A percentile compares a stretch with the other conserved stretches of the same genome.
These are phyloP conservation scores for Schrankia costaestrigalis DNA, from an alignment of 2,888 invertebrate genomes.

Conservation along the genomic window DNA sequence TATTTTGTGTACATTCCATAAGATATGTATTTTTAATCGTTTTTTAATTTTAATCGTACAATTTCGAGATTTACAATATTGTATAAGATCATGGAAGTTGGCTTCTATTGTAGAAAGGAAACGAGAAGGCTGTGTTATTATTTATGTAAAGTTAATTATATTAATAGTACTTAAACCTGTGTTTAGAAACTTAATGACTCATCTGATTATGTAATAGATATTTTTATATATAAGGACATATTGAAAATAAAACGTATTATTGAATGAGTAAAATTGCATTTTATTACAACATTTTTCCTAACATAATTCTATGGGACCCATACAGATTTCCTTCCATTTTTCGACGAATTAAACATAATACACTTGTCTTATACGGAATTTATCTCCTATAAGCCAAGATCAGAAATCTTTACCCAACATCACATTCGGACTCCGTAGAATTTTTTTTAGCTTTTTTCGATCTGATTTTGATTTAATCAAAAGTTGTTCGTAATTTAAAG, in stretches of 20 bases:
- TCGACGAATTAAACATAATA: background rate
- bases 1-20: conserved; percentile 24
- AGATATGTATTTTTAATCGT: conserved; percentile 21
- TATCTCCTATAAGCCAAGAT: no score
- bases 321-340: background rate
- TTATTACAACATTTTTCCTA: conserved; percentile 15
- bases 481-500: no score
- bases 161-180: conserved; percentile 9
- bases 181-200: conserved; percentile 17
- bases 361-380: no score
- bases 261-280: conserved; percentile 14
- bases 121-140: conserved; percentile 65
- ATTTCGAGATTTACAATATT: conserved; percentile 20
- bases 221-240: conserved; percentile 22
- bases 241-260: conserved; percentile 27
- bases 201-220: conserved; percentile 20
- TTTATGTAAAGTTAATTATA: conserved; percentile 19
- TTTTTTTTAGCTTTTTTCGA: no score
- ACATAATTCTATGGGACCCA: background rate
- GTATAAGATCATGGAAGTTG: conserved; percentile 9
- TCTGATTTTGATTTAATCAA: no score
- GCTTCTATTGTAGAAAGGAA: conserved; percentile 21
- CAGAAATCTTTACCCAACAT: no score
- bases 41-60: conserved; percentile 27
- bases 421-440: no score